Base-by-base conservation (phyloP, 2,888 invertebrate genomes). In the Ichneumoninae sp. region DNA sequence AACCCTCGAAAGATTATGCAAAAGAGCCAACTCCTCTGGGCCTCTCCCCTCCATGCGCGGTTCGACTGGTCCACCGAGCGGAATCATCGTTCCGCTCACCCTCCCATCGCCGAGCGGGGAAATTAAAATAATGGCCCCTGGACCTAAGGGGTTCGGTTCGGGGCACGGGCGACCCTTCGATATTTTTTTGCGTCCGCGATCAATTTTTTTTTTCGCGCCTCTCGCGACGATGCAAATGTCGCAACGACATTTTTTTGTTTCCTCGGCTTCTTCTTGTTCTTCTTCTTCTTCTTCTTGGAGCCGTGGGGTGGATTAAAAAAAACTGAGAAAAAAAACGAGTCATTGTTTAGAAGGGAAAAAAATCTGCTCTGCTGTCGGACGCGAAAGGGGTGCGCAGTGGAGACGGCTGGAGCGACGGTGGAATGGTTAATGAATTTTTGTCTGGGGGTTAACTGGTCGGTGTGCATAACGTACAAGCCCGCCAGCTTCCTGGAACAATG, bases 121-220 rank as follows among this genome's bases (percentile, higher is more conserved):
- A 91, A 91, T 91, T 91, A 91, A 91, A 91, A 92, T 91, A 92
- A 91, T 91, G 89, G 90, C 89, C 86, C 87, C 88, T 87, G 85
- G 88, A 88, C 87, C 69, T 63, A 65, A 84, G 78, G 76, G 85
- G 85, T 85, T 76, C 44, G 79, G 85, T 82, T 76, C 44, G 75
- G 30, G 10, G 22, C 44, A 75, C 52, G 75, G 50, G 44, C 75
- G 70, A 78, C 79, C 73, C 81, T 83, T 81, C 85, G 77, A 79
- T 83, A 86, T 88, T 87, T 88, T 85, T 77, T 57, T 13, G 16
- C 30, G 36, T 77, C 68, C 84, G 57, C 75, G 82, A 83, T 76
- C 83, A 85, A 79, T 57, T 85, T 88, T 88, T 89, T 87, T 89
- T 83, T 87, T 86, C 83, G 50, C 84, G 78, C 78, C 86, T 74